phyloP scores from a whole-genome alignment of 1,140 invertebrate genomes.

The Pseudomyrmex cubaensis region DNA sequence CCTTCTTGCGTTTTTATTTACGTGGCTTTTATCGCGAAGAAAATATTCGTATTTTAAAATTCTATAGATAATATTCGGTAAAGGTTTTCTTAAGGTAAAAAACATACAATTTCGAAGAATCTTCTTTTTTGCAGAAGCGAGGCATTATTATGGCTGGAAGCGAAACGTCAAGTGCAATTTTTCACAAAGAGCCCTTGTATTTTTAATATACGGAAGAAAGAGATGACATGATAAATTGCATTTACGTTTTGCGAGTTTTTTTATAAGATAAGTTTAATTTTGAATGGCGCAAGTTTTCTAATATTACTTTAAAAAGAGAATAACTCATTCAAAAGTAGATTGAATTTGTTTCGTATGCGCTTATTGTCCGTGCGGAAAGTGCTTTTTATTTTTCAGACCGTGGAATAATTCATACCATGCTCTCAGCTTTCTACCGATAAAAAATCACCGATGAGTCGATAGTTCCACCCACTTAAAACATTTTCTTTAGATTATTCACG shows the following conservation, averaged over 20 bases:
- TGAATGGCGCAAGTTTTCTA: not conserved
- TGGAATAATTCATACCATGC: not conserved
- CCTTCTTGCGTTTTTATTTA: not conserved
- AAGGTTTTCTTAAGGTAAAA: not conserved
- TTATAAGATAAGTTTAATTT: not conserved
- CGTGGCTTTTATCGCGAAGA: not conserved
- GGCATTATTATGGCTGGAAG: not conserved
- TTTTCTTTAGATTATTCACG: not conserved
- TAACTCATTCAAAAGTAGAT: not conserved
- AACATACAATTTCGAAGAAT: not conserved
- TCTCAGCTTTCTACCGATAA: not conserved
- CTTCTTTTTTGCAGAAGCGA: not conserved
- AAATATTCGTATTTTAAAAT: not conserved
- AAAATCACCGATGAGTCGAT: slow-evolving; percentile 2
- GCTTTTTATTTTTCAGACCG: not conserved
- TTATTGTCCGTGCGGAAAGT: not conserved
- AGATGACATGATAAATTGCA: not conserved
- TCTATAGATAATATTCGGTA: not conserved
- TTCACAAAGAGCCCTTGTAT: not conserved
- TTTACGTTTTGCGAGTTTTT: not conserved
- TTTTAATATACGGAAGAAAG: not conserved
- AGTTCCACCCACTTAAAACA: not conserved
- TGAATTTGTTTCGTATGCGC: not conserved
- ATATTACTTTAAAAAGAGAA: slow-evolving; percentile 12
- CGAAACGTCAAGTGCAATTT: not conserved